Conservation (phyloP, 1,140 invertebrate species). For the Plectrocnemia conspersa region DNA sequence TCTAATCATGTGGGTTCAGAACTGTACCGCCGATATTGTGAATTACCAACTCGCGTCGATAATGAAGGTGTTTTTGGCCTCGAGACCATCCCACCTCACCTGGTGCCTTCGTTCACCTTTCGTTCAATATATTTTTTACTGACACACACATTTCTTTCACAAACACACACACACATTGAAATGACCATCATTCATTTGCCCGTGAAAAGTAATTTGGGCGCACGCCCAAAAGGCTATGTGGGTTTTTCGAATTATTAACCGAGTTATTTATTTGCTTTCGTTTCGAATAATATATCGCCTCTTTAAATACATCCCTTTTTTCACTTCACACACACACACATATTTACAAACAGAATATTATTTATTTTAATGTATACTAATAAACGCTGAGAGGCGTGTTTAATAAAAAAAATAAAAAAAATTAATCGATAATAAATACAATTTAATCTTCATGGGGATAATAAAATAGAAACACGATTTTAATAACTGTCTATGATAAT, state of each 20-base stretch:
- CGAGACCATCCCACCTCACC: slow-evolving; percentile 9
- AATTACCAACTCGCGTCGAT: neutral
- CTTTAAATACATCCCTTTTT: no score
- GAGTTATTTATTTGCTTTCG: slow-evolving; percentile 36
- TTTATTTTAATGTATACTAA: no score
- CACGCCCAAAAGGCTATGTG: slow-evolving; percentile 27
- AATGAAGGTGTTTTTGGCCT: slow-evolving; percentile 11
- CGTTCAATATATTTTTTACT: neutral
- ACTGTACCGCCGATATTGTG: no score
- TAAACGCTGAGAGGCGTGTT: no score
- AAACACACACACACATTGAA: neutral
- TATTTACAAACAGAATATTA: no score
- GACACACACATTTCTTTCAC: neutral
- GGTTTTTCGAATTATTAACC: slow-evolving; percentile 36
- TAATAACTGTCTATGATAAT: no score
- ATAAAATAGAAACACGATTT: no score
- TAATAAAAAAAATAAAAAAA: no score
- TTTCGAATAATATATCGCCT: slow-evolving; percentile 29
- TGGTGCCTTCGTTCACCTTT: slow-evolving; percentile 5
- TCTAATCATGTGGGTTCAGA: no score
- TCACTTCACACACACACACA: no score
- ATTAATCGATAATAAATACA: no score
- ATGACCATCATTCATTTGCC: slow-evolving; percentile 31
- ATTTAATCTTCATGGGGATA: no score
- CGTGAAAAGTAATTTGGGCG: slow-evolving; percentile 34